Evolutionary conservation across 2,888 invertebrate genomes (phyloP), one percentile per base, ranked within the genome.

Genomic region (Monoplex corrugatus): DNA sequence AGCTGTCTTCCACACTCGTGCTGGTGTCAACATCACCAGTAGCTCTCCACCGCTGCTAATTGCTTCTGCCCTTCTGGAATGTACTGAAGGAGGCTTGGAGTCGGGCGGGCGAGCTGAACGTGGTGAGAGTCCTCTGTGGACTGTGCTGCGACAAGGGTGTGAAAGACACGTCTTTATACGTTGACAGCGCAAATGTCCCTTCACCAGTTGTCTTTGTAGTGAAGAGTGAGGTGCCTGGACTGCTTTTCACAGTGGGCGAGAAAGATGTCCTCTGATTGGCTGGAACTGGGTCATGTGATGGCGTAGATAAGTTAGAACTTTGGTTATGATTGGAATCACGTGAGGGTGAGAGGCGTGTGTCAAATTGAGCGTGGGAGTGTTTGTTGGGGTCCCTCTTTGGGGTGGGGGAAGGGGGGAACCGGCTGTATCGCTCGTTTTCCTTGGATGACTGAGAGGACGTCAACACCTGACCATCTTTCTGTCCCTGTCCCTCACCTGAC

Each of bases 141-240:
- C 86, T 86, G 40, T 86, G 86, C 86, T 86, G 86, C 0, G 68
- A 40, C 86, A 86, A n/a, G 16, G 86, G 38, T 19, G 86, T 68
- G 86, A 86, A 86, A 43, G 68, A 57, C 63, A 86, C 68, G 86
- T 86, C 86, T 57, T 57, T 86, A 68, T 43, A 86, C n/a, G 40
- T 57, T 16, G 86, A n/a, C 16, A 63, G 63, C 8, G 86, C 40
- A 43, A 86, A 86, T 16, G 86, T 19, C 50, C 35, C 84, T 16
- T 45, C 35, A 2, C 50, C 32, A 32, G 50, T 35, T 23, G 84
- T 0, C 35, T 32, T 35, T 32, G 84, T 16, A 35, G 45, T 5
- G 50, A 84, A 84, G 32, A 84, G 19, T 32, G 84, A 84, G 32
- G n/a, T 13, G 63, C 38, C 38, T 23, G 85, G 57, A 43, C 57